phyloP scores from a whole-genome alignment of 2,113 vertebrate genomes.

The Holacanthus passer region DNA sequence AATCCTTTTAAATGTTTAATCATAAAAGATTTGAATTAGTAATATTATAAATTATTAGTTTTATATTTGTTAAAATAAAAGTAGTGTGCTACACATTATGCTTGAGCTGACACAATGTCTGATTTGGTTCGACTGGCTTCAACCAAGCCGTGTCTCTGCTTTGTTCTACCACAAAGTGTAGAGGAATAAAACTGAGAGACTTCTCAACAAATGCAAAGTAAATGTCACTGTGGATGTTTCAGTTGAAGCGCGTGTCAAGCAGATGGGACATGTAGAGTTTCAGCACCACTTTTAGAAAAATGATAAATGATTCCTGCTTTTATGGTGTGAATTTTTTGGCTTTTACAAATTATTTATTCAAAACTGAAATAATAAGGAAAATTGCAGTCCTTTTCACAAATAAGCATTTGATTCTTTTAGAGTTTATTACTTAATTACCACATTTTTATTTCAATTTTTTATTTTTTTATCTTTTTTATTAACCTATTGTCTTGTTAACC shows the following conservation, averaged over 20 bases:
- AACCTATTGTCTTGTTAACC: not conserved
- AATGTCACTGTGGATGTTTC: slow-evolving; percentile 68
- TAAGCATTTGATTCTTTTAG: not conserved
- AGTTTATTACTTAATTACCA: slow-evolving; percentile 2
- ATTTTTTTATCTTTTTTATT: slow-evolving; percentile 26
- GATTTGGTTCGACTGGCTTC: slow-evolving; percentile 62
- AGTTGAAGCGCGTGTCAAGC: slow-evolving; percentile 35
- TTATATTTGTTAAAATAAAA: slow-evolving; percentile 46
- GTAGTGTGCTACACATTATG: slow-evolving; percentile 31
- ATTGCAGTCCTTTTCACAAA: not conserved
- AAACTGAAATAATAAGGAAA: slow-evolving; percentile 18
- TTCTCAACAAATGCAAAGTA: slow-evolving; percentile 72
- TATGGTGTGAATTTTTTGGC: slow-evolving; percentile 8
- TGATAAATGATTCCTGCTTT: slow-evolving; percentile 21
- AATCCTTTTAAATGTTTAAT: slow-evolving; percentile 55
- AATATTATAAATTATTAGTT: slow-evolving; percentile 60
- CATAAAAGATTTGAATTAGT: slow-evolving; percentile 46
- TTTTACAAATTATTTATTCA: slow-evolving; percentile 1
- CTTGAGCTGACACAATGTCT: slow-evolving; percentile 53
- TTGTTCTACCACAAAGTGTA: slow-evolving; percentile 67
- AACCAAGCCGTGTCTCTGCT: slow-evolving; percentile 65
- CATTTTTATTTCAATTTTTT: slow-evolving; percentile 9
- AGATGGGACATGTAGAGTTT: slow-evolving; percentile 11
- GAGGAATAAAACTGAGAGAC: slow-evolving; percentile 54
- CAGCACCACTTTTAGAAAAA: slow-evolving; percentile 27